Base-by-base conservation (phyloP, 2,797 vertebrate species). In the Psittacula derbiana region DNA sequence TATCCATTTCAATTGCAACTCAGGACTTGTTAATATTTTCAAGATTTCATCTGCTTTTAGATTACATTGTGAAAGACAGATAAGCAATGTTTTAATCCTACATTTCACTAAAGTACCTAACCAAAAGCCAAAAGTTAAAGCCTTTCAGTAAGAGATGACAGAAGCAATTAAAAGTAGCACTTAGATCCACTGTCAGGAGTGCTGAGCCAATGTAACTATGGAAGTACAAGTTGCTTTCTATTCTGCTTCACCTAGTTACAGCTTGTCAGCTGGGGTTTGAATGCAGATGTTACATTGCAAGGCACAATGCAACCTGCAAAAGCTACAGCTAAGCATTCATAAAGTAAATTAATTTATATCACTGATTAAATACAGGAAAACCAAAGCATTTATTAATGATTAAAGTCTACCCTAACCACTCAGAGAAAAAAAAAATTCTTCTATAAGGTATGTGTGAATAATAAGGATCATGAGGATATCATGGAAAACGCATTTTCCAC, bases 381-480 rank as follows among this genome's bases (percentile, higher is more conserved):
- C 13, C 30, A 65, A 41, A n/a, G 28, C 16, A 67, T 55, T 69
- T 72, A n/a, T 19, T 80, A 79, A 79, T 10, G 12, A 80, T 71
- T 78, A 67, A 82, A 70, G 50, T 10, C 92, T 86, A 80, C 7
- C 24, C 0, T 0, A 62, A 58, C n/a, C 31, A 20, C 33, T 52
- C n/a, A 11, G 47, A 66, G 40, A 16, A 36, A 36, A 16, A 36
- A 90, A 70, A 5, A 0, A 2, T 50, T 58, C 25, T 36, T n/a
- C 43, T 52, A 0, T 50, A 57, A 64, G 36, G 66, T 28, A 64
- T 0, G 9, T 8, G 16, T 0, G 0, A 74, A 46, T 0, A 1
- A 31, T 17, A 76, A 83, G 18, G 46, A 88, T 4, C 0, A 1
- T 7, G 7, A 72, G 21, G 30, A 65, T 41, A 57, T 2, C 4